Evolutionary conservation across 2,113 vertebrate genomes (phyloP).

Genomic region (Pontoporia blainvillei): DNA sequence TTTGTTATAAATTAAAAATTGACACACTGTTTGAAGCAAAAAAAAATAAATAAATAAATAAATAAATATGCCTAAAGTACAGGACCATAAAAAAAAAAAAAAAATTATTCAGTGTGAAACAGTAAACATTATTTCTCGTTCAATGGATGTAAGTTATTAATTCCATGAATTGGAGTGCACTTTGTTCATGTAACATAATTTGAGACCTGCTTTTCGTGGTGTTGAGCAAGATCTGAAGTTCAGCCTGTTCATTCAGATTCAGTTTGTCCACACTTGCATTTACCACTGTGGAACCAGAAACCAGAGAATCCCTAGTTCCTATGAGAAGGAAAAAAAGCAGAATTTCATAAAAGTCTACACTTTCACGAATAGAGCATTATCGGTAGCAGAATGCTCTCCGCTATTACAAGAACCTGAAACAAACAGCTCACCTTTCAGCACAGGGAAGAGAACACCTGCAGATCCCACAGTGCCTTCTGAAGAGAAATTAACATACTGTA

Average conservation of each 20-base stretch:
- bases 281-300: constrained; percentile 1
- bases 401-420: not conserved
- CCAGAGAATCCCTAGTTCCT: constrained; percentile 31
- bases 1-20: no score
- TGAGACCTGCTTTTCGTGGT: constrained; percentile 52
- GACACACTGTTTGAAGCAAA: no score
- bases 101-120: no score
- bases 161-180: not conserved
- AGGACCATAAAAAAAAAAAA: no score
- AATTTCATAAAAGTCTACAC: not conserved
- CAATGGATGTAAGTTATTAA: not conserved
- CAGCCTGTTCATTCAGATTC: constrained; percentile 5
- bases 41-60: no score
- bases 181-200: constrained; percentile 9
- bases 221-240: constrained; percentile 75
- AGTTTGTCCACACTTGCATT: not conserved
- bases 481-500: not conserved
- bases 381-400: not conserved
- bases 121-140: not conserved
- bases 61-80: no score
- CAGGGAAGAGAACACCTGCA: constrained; percentile 54
- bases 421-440: constrained; percentile 60
- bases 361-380: not conserved
- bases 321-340: not conserved
- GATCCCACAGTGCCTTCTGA: not conserved